These are phyloP conservation scores for Rutpela maculata DNA, from an alignment of 2,888 invertebrate genomes.

Conservation along the genomic window DNA sequence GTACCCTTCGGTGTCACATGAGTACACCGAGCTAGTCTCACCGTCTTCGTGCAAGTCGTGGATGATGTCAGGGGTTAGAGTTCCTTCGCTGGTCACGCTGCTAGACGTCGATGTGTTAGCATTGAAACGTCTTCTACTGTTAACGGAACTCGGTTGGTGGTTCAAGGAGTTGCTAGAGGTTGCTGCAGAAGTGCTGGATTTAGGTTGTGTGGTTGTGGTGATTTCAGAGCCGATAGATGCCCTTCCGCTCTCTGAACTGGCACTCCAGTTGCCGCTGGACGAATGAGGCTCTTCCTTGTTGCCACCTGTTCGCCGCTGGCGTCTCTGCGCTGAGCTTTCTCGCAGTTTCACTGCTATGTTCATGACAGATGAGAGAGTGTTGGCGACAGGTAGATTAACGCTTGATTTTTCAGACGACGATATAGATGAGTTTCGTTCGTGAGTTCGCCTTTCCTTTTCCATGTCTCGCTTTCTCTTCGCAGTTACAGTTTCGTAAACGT, in stretches of 20 bases:
- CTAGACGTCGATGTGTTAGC: slow-evolving; percentile 86
- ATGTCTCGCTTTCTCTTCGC: slow-evolving; percentile 77
- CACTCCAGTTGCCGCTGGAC: slow-evolving; percentile 96
- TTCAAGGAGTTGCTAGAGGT: slow-evolving; percentile 84
- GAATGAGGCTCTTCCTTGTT: slow-evolving; percentile 90
- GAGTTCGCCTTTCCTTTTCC: slow-evolving; percentile 81
- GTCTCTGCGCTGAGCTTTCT: slow-evolving; percentile 83
- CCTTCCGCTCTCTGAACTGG: slow-evolving; percentile 91
- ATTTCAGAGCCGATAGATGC: slow-evolving; percentile 91
- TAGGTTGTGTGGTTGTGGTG: slow-evolving; percentile 82
- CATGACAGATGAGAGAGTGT: slow-evolving; percentile 77
- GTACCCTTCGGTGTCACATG: slow-evolving; percentile 97
- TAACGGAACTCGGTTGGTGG: slow-evolving; percentile 80
- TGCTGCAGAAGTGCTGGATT: slow-evolving; percentile 82
- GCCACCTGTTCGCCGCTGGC: slow-evolving; percentile 81
- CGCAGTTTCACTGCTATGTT: slow-evolving; percentile 84
- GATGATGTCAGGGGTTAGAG: slow-evolving; percentile 88
- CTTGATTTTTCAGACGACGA: slow-evolving; percentile 85
- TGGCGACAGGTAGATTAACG: slow-evolving; percentile 76
- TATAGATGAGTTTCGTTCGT: slow-evolving; percentile 84
- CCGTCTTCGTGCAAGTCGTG: slow-evolving; percentile 88
- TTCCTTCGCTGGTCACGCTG: slow-evolving; percentile 90
- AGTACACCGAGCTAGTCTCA: slow-evolving; percentile 93
- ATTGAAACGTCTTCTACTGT: slow-evolving; percentile 79
- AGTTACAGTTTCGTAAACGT: slow-evolving; percentile 82